Base-by-base conservation (phyloP, 35 echinoderm and acorn worm species). In the Diadema setosum region DNA sequence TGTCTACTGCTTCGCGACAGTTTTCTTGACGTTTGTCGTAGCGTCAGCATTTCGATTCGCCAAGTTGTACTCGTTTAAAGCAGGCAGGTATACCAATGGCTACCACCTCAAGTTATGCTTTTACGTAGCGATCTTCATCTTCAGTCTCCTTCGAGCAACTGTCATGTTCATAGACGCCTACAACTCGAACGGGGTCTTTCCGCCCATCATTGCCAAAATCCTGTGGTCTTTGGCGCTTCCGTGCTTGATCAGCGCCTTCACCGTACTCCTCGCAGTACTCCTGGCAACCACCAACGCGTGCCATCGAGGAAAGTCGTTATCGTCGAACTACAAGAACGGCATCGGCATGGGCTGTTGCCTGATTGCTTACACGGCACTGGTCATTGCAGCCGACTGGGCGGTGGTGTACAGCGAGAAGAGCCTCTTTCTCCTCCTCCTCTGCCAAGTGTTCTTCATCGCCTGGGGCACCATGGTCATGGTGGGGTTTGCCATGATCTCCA, bases 381-480 rank as follows among this genome's bases (percentile, higher is more conserved):
- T 78, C 7, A 41, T 78, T n/a, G 44, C 73, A 3, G 73, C 73
- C 20, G 73, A 78, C 73, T 78, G 73, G 73, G 73, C 73, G 27
- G 73, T 78, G 34, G 37, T 42, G 73, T 78, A 17, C 73, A 78
- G 73, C 20, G 26, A 78, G 40, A 34, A 36, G 14, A 78, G 73
- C 40, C 39, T 44, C 16, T 78, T 78, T 41, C 73, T 78, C 73
- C 37, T 78, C 27, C 27, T 87, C 27, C 25, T 87, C n/a, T 70
- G 61, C 42, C 63, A 73, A 31, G 16, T 87, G 6, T 34, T 87
- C 40, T 87, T 73, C 64, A 70, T 45, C 11, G 27, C 58, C n/a
- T 87, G 85, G 85, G 85, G 65, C 8, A 30, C 39, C 45, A 75
- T 87, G 25, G 58, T 87, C 33, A 87, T 87, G 85, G 33, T 87